phyloP scores from a whole-genome alignment of 2,888 invertebrate species.

The Phrixothrix hirtus region DNA sequence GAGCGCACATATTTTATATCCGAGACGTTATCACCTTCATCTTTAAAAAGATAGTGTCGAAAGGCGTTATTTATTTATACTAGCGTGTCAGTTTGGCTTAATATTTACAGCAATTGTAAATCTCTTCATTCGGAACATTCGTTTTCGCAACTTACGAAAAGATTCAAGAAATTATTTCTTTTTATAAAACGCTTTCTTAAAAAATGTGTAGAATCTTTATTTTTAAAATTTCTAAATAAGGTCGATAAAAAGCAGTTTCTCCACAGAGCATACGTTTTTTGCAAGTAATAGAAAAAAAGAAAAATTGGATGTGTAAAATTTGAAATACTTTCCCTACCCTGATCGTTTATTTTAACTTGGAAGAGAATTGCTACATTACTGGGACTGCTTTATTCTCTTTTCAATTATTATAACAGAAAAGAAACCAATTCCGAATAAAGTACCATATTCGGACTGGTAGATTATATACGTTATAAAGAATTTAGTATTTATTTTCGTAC shows the following conservation, averaged over 20 bases:
- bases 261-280: conserved; percentile 11
- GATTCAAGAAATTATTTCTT: too few relatives aligned
- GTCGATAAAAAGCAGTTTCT: conserved; percentile 7
- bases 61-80: background rate
- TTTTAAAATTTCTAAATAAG: conserved; percentile 14
- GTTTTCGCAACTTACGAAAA: too few relatives aligned
- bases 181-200: too few relatives aligned
- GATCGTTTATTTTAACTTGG: conserved; percentile 13
- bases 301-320: conserved; percentile 18
- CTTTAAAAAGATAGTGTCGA: background rate
- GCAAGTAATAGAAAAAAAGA: conserved; percentile 9
- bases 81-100: too few relatives aligned
- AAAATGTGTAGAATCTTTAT: too few relatives aligned
- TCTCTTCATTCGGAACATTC: too few relatives aligned
- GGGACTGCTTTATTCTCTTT: conserved; percentile 9
- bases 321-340: conserved; percentile 7
- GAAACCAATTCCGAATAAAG: too few relatives aligned
- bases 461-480: too few relatives aligned
- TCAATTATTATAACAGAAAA: conserved; percentile 13
- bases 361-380: conserved; percentile 7
- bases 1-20: background rate
- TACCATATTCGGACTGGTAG: conserved; percentile 7
- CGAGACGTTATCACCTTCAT: background rate
- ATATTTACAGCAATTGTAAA: too few relatives aligned
- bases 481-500: too few relatives aligned